A percentile compares a stretch with the other conserved stretches of the same genome.
phyloP scores from a whole-genome alignment of 2,113 vertebrate species.

The Bungarus multicinctus region DNA sequence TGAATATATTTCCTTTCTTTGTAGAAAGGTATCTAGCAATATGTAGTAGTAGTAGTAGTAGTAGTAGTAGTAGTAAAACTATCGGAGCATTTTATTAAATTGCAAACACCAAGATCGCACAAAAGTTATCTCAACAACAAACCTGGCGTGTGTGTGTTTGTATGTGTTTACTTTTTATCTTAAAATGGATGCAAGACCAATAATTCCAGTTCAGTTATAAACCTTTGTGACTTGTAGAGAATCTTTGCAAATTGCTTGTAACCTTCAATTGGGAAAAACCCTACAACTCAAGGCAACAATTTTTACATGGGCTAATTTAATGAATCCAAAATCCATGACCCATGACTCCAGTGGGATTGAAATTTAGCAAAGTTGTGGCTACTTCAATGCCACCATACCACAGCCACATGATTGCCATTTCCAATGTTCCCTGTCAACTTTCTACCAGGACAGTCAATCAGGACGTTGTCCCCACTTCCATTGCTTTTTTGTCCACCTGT shows the following conservation, averaged over 20 bases:
- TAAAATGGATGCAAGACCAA: neutral
- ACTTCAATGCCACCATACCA: neutral
- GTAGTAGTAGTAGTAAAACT: neutral
- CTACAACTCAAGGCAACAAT: neutral
- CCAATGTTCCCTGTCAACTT: neutral
- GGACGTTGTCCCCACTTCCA: neutral
- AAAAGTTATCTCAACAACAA: neutral
- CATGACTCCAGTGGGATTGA: neutral
- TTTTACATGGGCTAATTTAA: neutral
- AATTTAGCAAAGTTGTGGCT: neutral
- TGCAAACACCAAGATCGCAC: neutral
- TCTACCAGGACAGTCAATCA: neutral
- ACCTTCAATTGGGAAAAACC: neutral
- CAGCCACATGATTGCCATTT: neutral
- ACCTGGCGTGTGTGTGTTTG: too few species aligned
- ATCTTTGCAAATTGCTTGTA: neutral
- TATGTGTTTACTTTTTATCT: neutral
- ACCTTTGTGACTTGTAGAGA: neutral
- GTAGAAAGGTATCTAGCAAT: neutral
- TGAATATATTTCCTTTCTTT: neutral
- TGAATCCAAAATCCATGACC: neutral
- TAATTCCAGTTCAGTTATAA: neutral
- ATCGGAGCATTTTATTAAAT: neutral
- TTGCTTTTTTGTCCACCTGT: neutral
- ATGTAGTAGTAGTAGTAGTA: neutral